Conservation (phyloP, 2,888 invertebrate species). For the Branchipolynoe longqiensis region DNA sequence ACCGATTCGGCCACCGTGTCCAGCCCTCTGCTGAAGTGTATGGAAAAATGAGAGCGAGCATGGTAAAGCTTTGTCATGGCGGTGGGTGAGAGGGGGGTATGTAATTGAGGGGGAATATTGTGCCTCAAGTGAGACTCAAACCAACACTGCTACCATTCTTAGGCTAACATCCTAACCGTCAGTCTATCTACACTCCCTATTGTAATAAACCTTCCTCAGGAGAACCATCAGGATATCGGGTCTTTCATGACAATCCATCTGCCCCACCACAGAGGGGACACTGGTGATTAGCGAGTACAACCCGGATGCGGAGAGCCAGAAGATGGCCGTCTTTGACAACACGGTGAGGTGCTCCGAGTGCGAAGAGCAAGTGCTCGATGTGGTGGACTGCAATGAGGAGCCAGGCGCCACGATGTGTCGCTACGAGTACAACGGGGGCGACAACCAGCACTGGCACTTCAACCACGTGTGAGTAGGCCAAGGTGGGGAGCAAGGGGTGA, state of each 20-base stretch:
- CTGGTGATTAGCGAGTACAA: conserved; percentile 51
- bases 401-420: conserved; percentile 43
- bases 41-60: no score
- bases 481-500: no score
- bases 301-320: conserved; percentile 53
- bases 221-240: neutral
- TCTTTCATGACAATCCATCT: neutral
- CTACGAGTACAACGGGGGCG: conserved; percentile 56
- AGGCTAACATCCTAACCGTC: no score
- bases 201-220: no score
- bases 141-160: no score
- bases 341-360: neutral
- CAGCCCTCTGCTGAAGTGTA: no score
- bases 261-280: conserved; percentile 4
- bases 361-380: conserved; percentile 43
- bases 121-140: no score
- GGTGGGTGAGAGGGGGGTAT: no score
- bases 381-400: conserved; percentile 30
- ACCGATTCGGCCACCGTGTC: no score
- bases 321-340: conserved; percentile 18
- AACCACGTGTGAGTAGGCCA: conserved; percentile 42
- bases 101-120: no score
- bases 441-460: conserved; percentile 59
- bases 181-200: no score
- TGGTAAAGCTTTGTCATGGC: no score